Conservation (phyloP, 2,113 vertebrate genomes). For the Geococcyx californianus region DNA sequence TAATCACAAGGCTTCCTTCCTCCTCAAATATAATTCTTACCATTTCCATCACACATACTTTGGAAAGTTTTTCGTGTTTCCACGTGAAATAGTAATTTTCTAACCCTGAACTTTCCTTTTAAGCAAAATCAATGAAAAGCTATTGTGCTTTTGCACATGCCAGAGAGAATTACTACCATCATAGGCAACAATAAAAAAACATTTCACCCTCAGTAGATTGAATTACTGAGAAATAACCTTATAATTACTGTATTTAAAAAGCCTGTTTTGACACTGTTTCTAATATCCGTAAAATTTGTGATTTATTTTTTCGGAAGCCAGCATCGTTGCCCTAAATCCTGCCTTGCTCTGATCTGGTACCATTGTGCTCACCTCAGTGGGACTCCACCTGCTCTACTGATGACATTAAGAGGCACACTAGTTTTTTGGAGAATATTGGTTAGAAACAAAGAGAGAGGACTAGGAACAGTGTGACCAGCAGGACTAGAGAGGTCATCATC, state of each 20-base stretch:
- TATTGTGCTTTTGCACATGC: slow-evolving; percentile 59
- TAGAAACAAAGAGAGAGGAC: background rate
- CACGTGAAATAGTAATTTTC: slow-evolving; percentile 58
- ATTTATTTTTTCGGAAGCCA: slow-evolving; percentile 40
- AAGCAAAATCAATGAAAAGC: slow-evolving; percentile 65
- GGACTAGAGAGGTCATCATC: too few relatives aligned
- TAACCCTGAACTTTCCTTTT: slow-evolving; percentile 56
- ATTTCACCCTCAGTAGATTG: slow-evolving; percentile 24
- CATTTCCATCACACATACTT: background rate
- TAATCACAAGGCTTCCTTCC: slow-evolving; percentile 17
- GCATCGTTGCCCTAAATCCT: background rate
- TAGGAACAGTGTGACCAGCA: too few relatives aligned
- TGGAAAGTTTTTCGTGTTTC: slow-evolving; percentile 53
- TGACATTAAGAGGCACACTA: background rate
- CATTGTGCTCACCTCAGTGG: background rate
- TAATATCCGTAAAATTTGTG: slow-evolving; percentile 34
- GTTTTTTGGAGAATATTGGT: background rate
- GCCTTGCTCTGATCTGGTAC: background rate
- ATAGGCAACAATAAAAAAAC: slow-evolving; percentile 54
- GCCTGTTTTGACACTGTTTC: slow-evolving; percentile 20
- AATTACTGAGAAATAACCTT: slow-evolving; percentile 60
- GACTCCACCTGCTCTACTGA: background rate
- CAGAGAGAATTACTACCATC: slow-evolving; percentile 54
- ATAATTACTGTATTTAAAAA: slow-evolving; percentile 58
- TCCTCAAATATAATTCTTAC: slow-evolving; percentile 12